Percentiles rank a stretch among this genome's conserved stretches.
Conservation (phyloP, 2,113 vertebrate species). For the Chlamydotis undulata region DNA sequence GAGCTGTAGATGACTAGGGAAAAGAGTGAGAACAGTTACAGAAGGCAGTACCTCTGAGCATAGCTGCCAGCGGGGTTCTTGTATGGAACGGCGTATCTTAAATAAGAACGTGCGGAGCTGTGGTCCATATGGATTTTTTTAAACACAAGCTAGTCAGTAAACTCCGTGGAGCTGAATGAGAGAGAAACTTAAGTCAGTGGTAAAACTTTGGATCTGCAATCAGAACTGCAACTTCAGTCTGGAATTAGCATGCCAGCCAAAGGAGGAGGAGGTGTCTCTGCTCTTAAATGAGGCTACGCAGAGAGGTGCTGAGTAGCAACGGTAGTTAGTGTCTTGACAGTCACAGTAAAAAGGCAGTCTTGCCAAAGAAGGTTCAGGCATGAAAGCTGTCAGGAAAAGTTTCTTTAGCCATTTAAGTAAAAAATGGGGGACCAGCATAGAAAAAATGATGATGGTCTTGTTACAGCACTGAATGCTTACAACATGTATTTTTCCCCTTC, state of each 20-base stretch:
- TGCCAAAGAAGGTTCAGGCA: not conserved
- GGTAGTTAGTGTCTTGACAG: not conserved
- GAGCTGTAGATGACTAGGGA: not conserved
- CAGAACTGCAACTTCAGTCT: not conserved
- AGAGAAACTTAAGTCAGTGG: not conserved
- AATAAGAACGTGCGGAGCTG: accelerated
- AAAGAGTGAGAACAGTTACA: not conserved
- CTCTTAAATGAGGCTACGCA: not conserved
- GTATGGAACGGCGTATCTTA: not conserved
- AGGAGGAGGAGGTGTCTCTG: not conserved
- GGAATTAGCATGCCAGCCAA: not conserved
- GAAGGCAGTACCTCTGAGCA: no score
- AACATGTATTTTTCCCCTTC: not conserved
- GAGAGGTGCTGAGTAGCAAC: not conserved
- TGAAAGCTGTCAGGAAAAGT: not conserved
- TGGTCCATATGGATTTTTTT: not conserved
- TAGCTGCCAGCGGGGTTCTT: not conserved
- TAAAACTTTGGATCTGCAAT: no score
- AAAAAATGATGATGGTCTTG: not conserved
- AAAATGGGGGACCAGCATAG: not conserved
- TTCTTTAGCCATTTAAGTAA: not conserved
- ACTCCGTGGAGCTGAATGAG: not conserved
- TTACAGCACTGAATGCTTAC: not conserved
- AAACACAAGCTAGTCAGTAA: not conserved
- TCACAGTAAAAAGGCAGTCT: not conserved